A percentile compares a stretch with the other conserved stretches of the same genome.
Evolutionary conservation across 2,113 vertebrate species (phyloP).

Genomic region (Zootoca vivipara): DNA sequence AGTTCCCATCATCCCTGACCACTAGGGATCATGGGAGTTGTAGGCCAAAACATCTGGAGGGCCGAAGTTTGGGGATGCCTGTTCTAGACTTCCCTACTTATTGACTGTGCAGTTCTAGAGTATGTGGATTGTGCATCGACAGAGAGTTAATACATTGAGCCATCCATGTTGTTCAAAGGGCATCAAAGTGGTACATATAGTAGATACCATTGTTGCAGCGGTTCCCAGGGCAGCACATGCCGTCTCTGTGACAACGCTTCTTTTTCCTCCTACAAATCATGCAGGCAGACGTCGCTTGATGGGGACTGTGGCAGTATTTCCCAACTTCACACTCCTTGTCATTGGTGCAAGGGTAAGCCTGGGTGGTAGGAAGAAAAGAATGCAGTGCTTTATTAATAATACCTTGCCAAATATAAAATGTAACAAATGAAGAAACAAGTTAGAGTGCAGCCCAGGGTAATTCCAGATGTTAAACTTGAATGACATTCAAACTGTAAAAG

Average conservation of each 20-base stretch:
- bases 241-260: conserved; percentile 92
- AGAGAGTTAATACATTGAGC: background rate
- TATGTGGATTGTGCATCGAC: background rate
- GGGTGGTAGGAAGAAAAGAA: background rate
- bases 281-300: conserved; percentile 86
- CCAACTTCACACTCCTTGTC: conserved; percentile 93
- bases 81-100: background rate
- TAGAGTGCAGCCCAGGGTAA: background rate
- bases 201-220: conserved; percentile 91
- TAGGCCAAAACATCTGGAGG: too few relatives aligned
- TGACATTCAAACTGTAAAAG: background rate
- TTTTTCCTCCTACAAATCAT: conserved; percentile 90
- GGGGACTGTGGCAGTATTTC: conserved; percentile 92
- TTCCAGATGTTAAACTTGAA: background rate
- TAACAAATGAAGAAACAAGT: background rate
- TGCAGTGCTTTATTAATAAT: background rate
- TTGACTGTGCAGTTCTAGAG: background rate
- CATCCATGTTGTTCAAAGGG: background rate
- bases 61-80: too few relatives aligned
- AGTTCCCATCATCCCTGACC: too few relatives aligned
- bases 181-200: background rate
- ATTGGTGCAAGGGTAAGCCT: conserved; percentile 91
- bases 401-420: background rate
- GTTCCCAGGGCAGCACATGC: conserved; percentile 95
- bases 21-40: too few relatives aligned